Evolutionary conservation across 2,113 vertebrate genomes (phyloP).

Genomic region (Charina bottae): DNA sequence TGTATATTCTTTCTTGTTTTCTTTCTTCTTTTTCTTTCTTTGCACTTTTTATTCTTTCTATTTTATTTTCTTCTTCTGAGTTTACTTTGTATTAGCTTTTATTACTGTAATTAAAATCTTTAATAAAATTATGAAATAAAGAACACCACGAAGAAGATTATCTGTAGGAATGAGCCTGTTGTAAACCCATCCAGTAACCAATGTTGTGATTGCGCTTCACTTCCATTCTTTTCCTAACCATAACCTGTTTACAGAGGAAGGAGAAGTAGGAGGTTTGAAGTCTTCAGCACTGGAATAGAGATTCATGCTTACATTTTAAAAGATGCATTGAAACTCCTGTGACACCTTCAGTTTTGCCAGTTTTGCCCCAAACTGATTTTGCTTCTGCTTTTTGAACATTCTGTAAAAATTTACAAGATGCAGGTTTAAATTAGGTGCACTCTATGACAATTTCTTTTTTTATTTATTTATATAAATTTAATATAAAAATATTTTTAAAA

Average conservation of each 20-base stretch:
- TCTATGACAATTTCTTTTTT: no score
- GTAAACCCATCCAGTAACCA: conserved; percentile 49
- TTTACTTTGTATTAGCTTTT: no score
- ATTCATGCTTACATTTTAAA: background rate
- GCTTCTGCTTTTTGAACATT: background rate
- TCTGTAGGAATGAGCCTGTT: conserved; percentile 5
- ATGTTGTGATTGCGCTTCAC: background rate
- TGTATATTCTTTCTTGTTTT: no score
- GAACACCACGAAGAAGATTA: conserved; percentile 51
- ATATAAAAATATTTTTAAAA: no score
- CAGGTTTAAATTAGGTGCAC: no score
- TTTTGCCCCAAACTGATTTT: background rate
- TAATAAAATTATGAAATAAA: conserved; percentile 5
- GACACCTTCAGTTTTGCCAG: background rate
- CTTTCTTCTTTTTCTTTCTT: no score
- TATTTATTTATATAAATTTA: no score
- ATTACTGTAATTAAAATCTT: no score
- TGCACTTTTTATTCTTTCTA: no score
- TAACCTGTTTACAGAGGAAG: background rate
- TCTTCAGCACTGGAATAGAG: no score
- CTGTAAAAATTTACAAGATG: background rate
- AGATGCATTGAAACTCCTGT: background rate
- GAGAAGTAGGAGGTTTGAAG: no score
- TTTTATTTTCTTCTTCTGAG: no score
- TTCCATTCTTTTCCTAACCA: background rate